phyloP scores from a whole-genome alignment of 2,113 vertebrate genomes.

The Plotosus lineatus region DNA sequence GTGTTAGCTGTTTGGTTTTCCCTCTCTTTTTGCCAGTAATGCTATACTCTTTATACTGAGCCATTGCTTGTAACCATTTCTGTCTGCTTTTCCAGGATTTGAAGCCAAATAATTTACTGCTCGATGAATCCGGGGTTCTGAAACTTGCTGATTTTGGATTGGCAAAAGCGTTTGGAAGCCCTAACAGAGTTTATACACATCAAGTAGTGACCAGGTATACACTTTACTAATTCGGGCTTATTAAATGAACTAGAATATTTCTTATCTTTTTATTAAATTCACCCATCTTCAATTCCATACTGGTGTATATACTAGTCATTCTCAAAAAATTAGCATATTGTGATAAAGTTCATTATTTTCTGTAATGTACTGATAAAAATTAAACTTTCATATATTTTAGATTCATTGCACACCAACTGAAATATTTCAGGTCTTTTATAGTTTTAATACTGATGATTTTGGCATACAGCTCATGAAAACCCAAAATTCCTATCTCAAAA shows the following conservation, averaged over 20 bases:
- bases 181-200: conserved; percentile 93
- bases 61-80: neutral
- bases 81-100: conserved; percentile 78
- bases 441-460: too few relatives aligned
- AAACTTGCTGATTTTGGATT: conserved; percentile 97
- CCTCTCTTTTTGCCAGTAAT: neutral
- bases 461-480: too few relatives aligned
- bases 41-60: neutral
- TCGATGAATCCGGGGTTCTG: conserved; percentile 91
- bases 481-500: too few relatives aligned
- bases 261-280: neutral
- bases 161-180: conserved; percentile 96
- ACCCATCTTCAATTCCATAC: neutral
- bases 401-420: too few relatives aligned
- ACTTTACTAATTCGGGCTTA: neutral
- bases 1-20: neutral
- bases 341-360: too few relatives aligned
- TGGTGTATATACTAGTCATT: too few relatives aligned
- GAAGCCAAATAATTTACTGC: conserved; percentile 94
- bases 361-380: too few relatives aligned
- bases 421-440: too few relatives aligned
- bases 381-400: too few relatives aligned
- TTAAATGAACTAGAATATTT: neutral
- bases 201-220: conserved; percentile 95
- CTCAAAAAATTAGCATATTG: too few relatives aligned